phyloP scores from a whole-genome alignment of 2,797 vertebrate genomes.

The Uromys caudimaculatus region DNA sequence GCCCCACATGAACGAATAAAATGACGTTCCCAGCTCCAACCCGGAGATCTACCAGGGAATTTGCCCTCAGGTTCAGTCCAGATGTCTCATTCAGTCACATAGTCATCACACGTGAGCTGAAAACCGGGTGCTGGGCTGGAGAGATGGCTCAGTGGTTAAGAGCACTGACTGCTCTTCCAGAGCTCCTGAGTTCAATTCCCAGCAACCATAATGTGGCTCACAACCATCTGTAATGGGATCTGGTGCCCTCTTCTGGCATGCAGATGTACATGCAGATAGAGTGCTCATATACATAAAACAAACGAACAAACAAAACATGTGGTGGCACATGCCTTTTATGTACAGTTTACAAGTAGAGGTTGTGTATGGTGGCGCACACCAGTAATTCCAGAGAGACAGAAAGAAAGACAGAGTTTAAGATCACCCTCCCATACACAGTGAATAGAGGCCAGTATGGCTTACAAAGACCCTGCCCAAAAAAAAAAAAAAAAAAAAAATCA shows the following conservation, averaged over 20 bases:
- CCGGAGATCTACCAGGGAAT: neutral
- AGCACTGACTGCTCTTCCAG: neutral
- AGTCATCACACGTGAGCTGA: neutral
- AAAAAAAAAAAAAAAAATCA: neutral
- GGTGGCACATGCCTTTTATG: neutral
- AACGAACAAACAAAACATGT: neutral
- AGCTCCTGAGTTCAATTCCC: neutral
- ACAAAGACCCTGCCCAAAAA: neutral
- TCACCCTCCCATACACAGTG: neutral
- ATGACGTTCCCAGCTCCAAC: neutral
- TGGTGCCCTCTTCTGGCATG: neutral
- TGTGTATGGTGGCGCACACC: neutral
- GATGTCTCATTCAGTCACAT: neutral
- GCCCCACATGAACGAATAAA: neutral
- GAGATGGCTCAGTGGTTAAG: neutral
- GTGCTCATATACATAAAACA: neutral
- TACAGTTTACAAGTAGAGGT: neutral
- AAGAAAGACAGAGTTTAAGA: neutral
- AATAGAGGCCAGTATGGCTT: no score
- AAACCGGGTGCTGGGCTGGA: neutral
- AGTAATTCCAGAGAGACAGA: neutral
- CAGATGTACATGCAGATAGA: no score
- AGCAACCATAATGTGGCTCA: neutral
- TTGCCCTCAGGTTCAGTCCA: neutral
- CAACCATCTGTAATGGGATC: neutral